Evolutionary conservation across 2,797 vertebrate genomes (phyloP), one percentile per base, ranked within the genome.

Genomic region (Balearica regulorum): DNA sequence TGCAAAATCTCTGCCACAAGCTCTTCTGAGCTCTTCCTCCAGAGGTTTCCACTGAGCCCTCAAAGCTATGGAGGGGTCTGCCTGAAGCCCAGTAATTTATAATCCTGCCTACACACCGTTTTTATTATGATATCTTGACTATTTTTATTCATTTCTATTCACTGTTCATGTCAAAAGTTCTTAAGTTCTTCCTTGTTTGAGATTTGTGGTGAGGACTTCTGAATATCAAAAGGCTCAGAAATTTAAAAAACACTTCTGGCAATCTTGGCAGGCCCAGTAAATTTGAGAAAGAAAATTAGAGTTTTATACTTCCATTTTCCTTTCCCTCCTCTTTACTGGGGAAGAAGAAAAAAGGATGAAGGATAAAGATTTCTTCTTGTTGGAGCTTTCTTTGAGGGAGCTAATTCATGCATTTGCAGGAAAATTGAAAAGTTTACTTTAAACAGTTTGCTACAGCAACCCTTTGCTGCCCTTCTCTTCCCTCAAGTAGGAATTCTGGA

Each of bases 401-500:
- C 26, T 43, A 77, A 76, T 66, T 83, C 68, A 64, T 3, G 2
- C 41, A 54, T 86, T 41, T 73, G 39, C 71, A 77, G 53, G 55
- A 87, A 88, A 83, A 88, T 35, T 19, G 48, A 77, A 60, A 90
- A 79, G 11, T 46, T 94, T 65, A 39, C 29, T 78, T 83, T 44
- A 65, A 94, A 76, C 18, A 62, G n/a, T 51, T 75, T 83, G 25
- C 65, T 71, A 24, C 22, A 68, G 57, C 64, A 87, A 58, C 2
- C 5, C 20, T 76, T 76, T 83, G 22, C 58, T 53, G 82, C 54
- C 21, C 18, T 84, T 9, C 21, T 69, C 84, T 77, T 64, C 68
- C 68, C 87, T 87, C 85, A 89, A 91, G 84, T 69, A 77, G 86
- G 65, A 95, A 86, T 79, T 73, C 57, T 83, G 88, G 77, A 96